A percentile compares a stretch with the other conserved stretches of the same genome.
phyloP scores from a whole-genome alignment of 2,113 vertebrate genomes.

The Chlorodrepanis virens region DNA sequence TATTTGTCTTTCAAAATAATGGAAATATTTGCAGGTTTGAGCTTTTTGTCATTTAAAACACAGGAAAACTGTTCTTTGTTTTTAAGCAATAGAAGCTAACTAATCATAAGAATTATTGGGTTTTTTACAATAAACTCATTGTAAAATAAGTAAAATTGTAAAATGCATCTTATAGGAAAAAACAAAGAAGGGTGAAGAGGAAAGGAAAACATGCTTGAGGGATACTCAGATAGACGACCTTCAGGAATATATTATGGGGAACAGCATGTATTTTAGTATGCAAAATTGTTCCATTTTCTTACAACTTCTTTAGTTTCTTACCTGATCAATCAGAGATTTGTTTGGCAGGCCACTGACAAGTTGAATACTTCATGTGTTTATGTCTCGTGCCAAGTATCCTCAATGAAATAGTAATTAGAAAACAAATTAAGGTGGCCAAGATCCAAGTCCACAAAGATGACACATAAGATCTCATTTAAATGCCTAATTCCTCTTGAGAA shows the following conservation, averaged over 20 bases:
- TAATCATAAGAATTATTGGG: background rate
- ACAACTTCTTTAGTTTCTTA: background rate
- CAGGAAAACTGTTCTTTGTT: background rate
- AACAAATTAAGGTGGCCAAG: background rate
- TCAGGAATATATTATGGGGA: background rate
- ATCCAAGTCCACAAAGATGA: background rate
- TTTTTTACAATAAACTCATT: background rate
- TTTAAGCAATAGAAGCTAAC: background rate
- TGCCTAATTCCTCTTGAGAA: background rate
- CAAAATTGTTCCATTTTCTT: background rate
- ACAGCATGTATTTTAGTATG: background rate
- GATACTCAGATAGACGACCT: background rate
- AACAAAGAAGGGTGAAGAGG: rapidly evolving
- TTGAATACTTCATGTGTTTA: background rate
- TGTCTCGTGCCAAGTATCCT: background rate
- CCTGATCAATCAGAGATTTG: background rate
- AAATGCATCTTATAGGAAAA: rapidly evolving
- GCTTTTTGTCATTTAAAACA: background rate
- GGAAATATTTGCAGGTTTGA: background rate
- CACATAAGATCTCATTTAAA: background rate
- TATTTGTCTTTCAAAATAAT: background rate
- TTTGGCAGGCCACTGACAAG: background rate
- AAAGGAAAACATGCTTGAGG: background rate
- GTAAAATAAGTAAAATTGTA: too few species aligned
- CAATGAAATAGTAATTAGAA: background rate